These are phyloP conservation scores for Sphenopsis melanotis DNA, from an alignment of 2,797 vertebrate genomes.

Conservation along the genomic window DNA sequence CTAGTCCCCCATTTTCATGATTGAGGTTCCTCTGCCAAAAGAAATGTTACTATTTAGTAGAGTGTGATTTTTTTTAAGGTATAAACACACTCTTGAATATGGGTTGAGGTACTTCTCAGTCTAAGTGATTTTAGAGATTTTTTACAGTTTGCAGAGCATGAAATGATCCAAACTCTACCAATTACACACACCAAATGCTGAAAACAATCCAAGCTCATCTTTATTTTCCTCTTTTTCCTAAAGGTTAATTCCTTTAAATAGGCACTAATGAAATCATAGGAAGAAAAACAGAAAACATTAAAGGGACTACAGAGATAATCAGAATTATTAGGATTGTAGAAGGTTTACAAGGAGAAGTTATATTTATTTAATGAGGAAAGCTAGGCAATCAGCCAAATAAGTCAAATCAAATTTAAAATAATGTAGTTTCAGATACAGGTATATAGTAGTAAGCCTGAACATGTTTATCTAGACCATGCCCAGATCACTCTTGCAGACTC, in stretches of 20 bases:
- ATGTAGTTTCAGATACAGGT: background rate
- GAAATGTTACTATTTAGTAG: background rate
- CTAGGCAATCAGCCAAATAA: background rate
- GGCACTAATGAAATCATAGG: background rate
- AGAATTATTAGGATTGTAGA: background rate
- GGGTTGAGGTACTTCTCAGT: background rate
- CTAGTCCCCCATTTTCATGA: background rate
- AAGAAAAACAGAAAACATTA: background rate
- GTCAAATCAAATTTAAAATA: background rate
- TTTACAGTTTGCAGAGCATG: background rate
- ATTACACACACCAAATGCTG: background rate
- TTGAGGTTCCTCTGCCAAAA: background rate
- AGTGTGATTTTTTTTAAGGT: background rate
- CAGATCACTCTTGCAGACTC: background rate
- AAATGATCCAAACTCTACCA: background rate
- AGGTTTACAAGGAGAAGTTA: background rate
- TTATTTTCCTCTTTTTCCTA: background rate
- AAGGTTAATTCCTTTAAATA: background rate
- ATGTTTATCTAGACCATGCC: background rate
- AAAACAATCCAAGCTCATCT: background rate
- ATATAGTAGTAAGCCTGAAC: background rate
- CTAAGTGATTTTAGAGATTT: background rate
- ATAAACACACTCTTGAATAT: background rate
- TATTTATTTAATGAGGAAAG: background rate
- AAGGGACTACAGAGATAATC: background rate